Evolutionary conservation across 2,888 invertebrate species (phyloP), one percentile per base, ranked within the genome.

Genomic region (Automeris io): DNA sequence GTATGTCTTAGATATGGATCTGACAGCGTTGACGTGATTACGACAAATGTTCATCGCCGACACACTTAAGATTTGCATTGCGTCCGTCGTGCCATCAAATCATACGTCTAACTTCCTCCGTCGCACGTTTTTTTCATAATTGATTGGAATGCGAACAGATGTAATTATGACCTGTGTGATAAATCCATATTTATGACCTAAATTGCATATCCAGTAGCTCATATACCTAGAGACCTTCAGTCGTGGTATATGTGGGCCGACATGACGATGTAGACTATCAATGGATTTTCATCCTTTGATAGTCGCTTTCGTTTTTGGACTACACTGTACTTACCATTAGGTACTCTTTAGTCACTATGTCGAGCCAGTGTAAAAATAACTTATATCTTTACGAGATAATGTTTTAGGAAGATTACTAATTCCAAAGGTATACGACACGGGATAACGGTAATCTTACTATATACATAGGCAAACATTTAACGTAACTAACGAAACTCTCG

Each of bases 51-150:
- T 60, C 49, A 60, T 61, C 60, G 65, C 55, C 58, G 59, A 60
- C 57, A 60, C 56, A 61, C 61, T 69, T 68, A 74, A 75, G 81
- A 81, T 81, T 82, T 80, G 76, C 78, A 73, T 70, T 62, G 66
- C 70, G 69, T 75, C 67, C 65, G 67, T 64, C 61, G 59, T 57
- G 58, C 61, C 70, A 74, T 75, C 75, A 70, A 69, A 72, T 61
- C 61, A 61, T 61, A 61, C 62, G 60, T 64, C 61, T 72, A 59
- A 67, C 68, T 75, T 77, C 71, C 73, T 72, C 49, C 56, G 57
- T 49, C 60, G 47, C 57, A 61, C 57, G 58, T 62, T 67, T 62
- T 57, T 52, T n/a, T 41, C 62, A 50, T 70, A 63, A 69, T 69
- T 66, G 61, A 26, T 45, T 63, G 70, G 69, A 73, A 75, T 73